Evolutionary conservation across 2,888 invertebrate species (phyloP), one percentile per base, ranked within the genome.

Genomic region (Neoascia interrupta): DNA sequence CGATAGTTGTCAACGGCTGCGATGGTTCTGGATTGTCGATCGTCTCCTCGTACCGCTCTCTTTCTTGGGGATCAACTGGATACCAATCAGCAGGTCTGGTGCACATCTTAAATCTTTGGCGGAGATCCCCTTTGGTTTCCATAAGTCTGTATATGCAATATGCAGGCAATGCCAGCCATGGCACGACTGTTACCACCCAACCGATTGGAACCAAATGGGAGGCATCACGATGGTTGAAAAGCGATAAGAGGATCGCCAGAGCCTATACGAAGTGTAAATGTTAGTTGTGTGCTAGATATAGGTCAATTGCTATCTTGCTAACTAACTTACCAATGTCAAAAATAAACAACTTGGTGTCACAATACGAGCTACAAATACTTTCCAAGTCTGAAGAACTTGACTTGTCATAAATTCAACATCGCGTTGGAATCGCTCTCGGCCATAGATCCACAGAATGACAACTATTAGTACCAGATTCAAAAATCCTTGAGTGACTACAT

Each of bases 361-460:
- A 84, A 95, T 94, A 87, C 95, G 94, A 13, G 81, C 63, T 11
- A 81, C 69, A 16, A 72, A 76, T 18, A 82, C 68, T 70, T 75
- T 82, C 81, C 88, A 89, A 66, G 90, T 88, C 5, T 70, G 47
- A 13, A 93, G 84, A 36, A 91, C 91, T 60, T 89, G 90, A 0
- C 92, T 91, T 92, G 94, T 93, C 93, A 94, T 93, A 85, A 93
- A 93, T 82, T 92, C 89, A 0, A 93, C 86, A 83, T 94, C 94
- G 6, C 90, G 86, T 26, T 90, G 89, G 37, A 93, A 90, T 72
- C 90, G 90, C 5, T 88, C 85, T 5, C 91, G 88, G 82, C 95
- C 96, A 84, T 96, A 95, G 19, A 92, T 92, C 93, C 95, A 96
- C 0, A 94, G 92, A 2, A 96, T 92, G 5, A 94, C 93, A 43